Evolutionary conservation across 23 tunicate genomes (phyloP), one percentile per base, ranked within the genome.

Genomic region (Diplosoma virens): DNA sequence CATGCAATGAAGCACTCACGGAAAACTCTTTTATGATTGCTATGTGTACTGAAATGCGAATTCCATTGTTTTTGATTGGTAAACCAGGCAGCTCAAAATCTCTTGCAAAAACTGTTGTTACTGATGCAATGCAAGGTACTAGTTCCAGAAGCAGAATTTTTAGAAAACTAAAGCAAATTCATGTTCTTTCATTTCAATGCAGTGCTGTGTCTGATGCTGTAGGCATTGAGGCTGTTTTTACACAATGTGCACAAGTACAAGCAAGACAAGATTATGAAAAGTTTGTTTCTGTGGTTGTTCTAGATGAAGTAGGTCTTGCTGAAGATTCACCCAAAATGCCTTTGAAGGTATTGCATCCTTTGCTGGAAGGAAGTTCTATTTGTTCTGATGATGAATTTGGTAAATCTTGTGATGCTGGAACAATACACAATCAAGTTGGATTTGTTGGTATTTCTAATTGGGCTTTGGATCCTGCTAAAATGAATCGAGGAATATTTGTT

Each of bases 21-120:
- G 95, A 87, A 37, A 87, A 87, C 55, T 80, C 77, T 17, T 87
- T 87, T 75, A 87, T 87, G 95, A 81, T 87, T 37, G 76, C 77
- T 2, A 77, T 87, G 77, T 87, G 95, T 47, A 31, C 78, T 23
- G 95, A 87, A 32, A 76, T 81, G 79, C 76, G 81, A 76, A 87
- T 87, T 29, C 95, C 95, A 5, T 37, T 87, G 55, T 87, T 87
- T 69, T 46, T 87, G 50, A 69, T 87, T 32, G 95, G 95, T 0
- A 87, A 87, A 41, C 95, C 95, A 6, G 95, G 95, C 58, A 87
- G 95, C 75, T 87, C 95, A 7, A 87, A 87, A 37, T 87, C 95
- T 27, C 83, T 87, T 41, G 87, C 95, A 6, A 87, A 87, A 58
- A 81, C 95, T 1, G 77, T 87, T 59, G 82, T 87, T 35, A 75